Conservation (phyloP, 2,113 vertebrate species). For the Onychostoma macrolepis region DNA sequence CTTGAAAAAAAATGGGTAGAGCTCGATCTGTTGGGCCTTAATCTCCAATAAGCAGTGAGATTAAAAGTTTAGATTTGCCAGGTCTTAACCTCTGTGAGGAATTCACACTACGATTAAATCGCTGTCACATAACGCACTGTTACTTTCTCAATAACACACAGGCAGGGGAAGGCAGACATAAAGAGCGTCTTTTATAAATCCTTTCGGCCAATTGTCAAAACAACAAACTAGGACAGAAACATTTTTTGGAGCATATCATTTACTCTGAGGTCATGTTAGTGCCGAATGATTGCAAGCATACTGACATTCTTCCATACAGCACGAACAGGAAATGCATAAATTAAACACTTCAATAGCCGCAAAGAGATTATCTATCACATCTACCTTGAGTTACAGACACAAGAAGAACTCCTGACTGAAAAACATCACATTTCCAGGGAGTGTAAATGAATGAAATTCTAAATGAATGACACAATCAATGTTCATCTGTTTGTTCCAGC, state of each 20-base stretch:
- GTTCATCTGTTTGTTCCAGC: neutral
- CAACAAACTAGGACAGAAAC: neutral
- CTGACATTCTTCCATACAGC: neutral
- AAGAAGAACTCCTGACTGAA: neutral
- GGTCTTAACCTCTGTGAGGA: slow-evolving; percentile 38
- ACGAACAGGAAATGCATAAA: neutral
- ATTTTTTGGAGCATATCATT: neutral
- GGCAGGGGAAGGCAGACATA: neutral
- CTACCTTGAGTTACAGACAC: neutral
- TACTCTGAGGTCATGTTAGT: neutral
- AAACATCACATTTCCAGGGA: neutral
- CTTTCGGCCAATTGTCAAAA: neutral
- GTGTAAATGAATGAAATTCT: neutral
- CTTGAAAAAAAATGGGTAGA: neutral
- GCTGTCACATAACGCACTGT: neutral
- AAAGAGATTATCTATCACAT: neutral
- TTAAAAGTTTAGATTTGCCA: slow-evolving; percentile 22
- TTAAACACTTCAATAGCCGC: neutral
- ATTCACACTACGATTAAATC: slow-evolving; percentile 35
- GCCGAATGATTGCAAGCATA: neutral
- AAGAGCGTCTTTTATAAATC: neutral
- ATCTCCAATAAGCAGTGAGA: slow-evolving; percentile 24
- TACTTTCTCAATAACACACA: neutral
- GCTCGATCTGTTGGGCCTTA: neutral
- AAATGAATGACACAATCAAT: neutral